Evolutionary conservation across 2,888 invertebrate genomes (phyloP).

Genomic region (Neoscelio sp.): DNA sequence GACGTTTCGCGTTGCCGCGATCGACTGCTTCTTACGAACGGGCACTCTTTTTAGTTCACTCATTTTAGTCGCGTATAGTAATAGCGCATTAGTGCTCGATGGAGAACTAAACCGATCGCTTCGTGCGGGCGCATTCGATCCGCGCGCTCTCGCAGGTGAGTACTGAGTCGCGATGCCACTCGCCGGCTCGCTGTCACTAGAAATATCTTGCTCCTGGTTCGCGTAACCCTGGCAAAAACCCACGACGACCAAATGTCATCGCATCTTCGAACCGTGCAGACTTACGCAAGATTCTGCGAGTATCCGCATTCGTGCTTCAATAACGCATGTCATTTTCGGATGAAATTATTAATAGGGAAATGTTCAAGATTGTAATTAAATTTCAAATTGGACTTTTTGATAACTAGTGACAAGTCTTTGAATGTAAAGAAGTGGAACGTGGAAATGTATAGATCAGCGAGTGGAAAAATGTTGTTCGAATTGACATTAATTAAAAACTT

Average conservation of each 20-base stretch:
- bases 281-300: constrained; percentile 35
- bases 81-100: background rate
- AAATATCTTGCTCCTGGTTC: constrained; percentile 56
- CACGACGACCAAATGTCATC: constrained; percentile 37
- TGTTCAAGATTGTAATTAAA: background rate
- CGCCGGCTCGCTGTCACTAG: constrained; percentile 43
- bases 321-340: constrained; percentile 3
- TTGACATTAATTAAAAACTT: too few relatives aligned
- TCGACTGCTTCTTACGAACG: constrained; percentile 66
- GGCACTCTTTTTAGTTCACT: constrained; percentile 72
- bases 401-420: too few relatives aligned
- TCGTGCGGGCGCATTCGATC: constrained; percentile 10
- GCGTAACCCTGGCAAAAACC: constrained; percentile 52
- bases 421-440: too few relatives aligned
- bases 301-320: constrained; percentile 4
- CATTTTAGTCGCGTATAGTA: constrained; percentile 67
- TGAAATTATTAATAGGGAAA: background rate
- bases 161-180: constrained; percentile 31
- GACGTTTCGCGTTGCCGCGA: constrained; percentile 65
- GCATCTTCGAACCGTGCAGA: constrained; percentile 6
- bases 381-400: too few relatives aligned
- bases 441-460: too few relatives aligned
- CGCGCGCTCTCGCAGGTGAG: constrained; percentile 32
- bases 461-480: too few relatives aligned
- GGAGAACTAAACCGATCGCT: constrained; percentile 8